Evolutionary conservation across 2,113 vertebrate genomes (phyloP).

Genomic region (Catagonus wagneri): DNA sequence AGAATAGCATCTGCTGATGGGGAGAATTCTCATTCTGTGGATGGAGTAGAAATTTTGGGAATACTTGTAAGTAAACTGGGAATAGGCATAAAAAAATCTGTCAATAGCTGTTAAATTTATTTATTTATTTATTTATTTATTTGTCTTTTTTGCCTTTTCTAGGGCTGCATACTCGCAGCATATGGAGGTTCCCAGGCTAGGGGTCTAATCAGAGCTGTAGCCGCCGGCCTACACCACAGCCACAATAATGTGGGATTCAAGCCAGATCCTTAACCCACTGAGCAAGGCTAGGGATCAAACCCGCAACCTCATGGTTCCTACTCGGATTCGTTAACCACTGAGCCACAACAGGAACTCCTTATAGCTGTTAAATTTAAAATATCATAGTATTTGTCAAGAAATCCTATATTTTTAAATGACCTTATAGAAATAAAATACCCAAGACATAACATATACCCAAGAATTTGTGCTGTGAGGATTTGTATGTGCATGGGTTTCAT

Average conservation of each 20-base stretch:
- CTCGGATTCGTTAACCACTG: too few species aligned
- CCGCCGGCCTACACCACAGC: too few species aligned
- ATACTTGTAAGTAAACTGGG: background rate
- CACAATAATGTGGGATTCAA: too few species aligned
- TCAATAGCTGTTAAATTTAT: background rate
- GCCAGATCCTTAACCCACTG: too few species aligned
- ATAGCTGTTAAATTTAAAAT: background rate
- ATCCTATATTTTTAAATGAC: background rate
- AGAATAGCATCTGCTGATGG: background rate
- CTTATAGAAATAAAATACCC: background rate
- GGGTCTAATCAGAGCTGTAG: too few species aligned
- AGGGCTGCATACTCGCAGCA: too few species aligned
- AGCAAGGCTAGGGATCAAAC: too few species aligned
- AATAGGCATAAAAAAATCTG: background rate
- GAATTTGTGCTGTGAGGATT: background rate
- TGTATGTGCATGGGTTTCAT: background rate
- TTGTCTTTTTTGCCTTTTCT: too few species aligned
- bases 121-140: too few species aligned
- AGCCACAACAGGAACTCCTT: too few species aligned
- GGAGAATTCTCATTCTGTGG: background rate
- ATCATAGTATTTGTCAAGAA: background rate
- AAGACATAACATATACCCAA: background rate
- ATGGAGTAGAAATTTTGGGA: background rate
- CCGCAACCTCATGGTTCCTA: too few species aligned
- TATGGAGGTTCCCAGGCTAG: too few species aligned